A percentile compares a stretch with the other conserved stretches of the same genome.
Evolutionary conservation across 2,797 vertebrate species (phyloP).

Genomic region (Pangasius mekongensis): DNA sequence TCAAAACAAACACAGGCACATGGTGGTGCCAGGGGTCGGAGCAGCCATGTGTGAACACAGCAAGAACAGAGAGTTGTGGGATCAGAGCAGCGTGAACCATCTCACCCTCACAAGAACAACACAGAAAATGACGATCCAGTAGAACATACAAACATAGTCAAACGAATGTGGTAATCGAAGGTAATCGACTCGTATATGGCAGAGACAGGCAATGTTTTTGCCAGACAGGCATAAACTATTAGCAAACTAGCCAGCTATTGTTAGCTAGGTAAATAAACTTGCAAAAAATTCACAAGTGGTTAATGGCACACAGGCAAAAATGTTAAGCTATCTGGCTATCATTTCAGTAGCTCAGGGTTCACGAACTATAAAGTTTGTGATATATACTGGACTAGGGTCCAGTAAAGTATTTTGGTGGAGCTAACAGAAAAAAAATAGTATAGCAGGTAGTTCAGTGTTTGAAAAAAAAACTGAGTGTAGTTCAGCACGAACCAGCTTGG

Average conservation of each 20-base stretch:
- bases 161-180: neutral
- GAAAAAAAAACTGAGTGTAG: neutral
- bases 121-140: neutral
- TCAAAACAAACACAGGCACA: neutral
- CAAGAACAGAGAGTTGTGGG: conserved; percentile 1
- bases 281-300: neutral
- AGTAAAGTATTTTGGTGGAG: neutral
- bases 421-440: neutral
- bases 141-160: neutral
- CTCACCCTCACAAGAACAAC: conserved; percentile 3
- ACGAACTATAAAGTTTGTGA: neutral
- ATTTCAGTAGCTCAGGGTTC: neutral
- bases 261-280: no score
- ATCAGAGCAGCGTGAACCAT: neutral
- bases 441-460: neutral
- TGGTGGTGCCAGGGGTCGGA: neutral
- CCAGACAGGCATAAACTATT: neutral
- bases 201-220: neutral
- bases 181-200: neutral
- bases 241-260: neutral
- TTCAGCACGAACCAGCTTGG: neutral
- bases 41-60: conserved; percentile 3
- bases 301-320: neutral
- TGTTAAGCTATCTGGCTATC: neutral
- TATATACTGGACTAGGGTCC: no score